Conservation (phyloP, 2,888 invertebrate species). For the Rhyacophila evoluta region DNA sequence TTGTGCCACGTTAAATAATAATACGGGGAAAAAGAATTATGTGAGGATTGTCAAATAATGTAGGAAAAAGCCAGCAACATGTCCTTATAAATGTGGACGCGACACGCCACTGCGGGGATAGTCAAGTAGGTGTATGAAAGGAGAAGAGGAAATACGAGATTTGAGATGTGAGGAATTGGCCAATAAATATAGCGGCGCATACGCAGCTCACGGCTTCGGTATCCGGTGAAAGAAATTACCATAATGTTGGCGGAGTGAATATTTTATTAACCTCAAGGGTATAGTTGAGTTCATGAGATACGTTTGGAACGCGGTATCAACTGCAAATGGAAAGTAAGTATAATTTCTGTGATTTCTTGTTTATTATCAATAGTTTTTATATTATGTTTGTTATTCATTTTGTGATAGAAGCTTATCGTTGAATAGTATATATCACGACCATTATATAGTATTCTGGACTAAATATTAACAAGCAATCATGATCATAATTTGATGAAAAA, state of each 20-base stretch:
- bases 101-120: background rate
- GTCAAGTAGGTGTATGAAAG: conserved; percentile 20
- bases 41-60: background rate
- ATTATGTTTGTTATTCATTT: no score
- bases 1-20: background rate
- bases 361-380: conserved; percentile 4
- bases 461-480: no score
- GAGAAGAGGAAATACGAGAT: conserved; percentile 42
- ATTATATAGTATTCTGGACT: no score
- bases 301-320: conserved; percentile 34
- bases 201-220: conserved; percentile 43
- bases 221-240: conserved; percentile 50
- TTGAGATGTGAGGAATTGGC: conserved; percentile 48
- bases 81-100: background rate
- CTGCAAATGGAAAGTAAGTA: conserved; percentile 41
- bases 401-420: no score
- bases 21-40: background rate
- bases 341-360: conserved; percentile 37
- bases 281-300: conserved; percentile 46
- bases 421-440: no score
- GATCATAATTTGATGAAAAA: no score
- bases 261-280: conserved; percentile 51
- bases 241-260: conserved; percentile 52
- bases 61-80: background rate
- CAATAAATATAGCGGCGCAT: conserved; percentile 49